Conservation (phyloP, 2,797 vertebrate species). For the Nyctibius grandis region DNA sequence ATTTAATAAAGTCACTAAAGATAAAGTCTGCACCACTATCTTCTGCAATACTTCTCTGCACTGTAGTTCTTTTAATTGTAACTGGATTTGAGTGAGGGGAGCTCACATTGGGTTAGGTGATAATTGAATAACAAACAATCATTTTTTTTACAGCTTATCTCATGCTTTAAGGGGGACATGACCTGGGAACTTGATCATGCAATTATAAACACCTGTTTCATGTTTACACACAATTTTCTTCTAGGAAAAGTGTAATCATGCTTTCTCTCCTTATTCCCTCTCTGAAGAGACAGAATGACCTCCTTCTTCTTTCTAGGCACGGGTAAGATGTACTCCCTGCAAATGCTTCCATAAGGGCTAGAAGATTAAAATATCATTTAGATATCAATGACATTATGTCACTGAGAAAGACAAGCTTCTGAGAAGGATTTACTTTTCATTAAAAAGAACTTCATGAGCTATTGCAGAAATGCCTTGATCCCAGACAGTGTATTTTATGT, state of each 20-base stretch:
- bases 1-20: not conserved
- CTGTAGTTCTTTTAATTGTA: not conserved
- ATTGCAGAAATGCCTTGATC: not conserved
- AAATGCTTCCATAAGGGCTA: not conserved
- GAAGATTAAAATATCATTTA: not conserved
- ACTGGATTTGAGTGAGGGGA: not conserved
- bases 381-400: not conserved
- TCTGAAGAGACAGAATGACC: not conserved
- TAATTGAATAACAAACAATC: not conserved
- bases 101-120: not conserved
- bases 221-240: not conserved
- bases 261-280: not conserved
- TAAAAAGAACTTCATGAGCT: not conserved
- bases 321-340: not conserved
- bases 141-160: too few relatives aligned
- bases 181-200: not conserved
- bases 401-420: not conserved
- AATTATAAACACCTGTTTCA: not conserved
- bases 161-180: not conserved
- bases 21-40: not conserved
- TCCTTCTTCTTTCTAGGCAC: not conserved
- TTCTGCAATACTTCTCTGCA: not conserved
- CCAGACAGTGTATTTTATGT: not conserved
- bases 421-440: constrained; percentile 6
- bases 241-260: not conserved